Evolutionary conservation across 1,140 invertebrate genomes (phyloP), one percentile per base, ranked within the genome.

Genomic region (Neocloeon triangulifer): DNA sequence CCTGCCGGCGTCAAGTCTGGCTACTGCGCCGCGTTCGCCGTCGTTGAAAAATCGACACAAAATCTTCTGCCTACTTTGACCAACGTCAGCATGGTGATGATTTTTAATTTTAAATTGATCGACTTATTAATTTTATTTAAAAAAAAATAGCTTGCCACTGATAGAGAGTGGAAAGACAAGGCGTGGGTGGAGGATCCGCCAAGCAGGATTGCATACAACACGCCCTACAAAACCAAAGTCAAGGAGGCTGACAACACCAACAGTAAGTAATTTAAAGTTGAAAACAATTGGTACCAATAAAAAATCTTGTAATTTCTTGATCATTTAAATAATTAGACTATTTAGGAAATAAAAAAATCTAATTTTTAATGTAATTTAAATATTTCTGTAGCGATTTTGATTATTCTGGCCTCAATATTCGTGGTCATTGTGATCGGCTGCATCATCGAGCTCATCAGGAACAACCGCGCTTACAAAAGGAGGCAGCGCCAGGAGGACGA

Each of bases 121-220:
- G 5, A 4, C 12, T 18, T 13, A 10, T n/a, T 6, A n/a, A n/a
- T 10, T 32, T 25, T 1, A n/a, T 14, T 6, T n/a, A n/a, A n/a
- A n/a, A n/a, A n/a, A n/a, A n/a, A n/a, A 10, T 14, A 4, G 15
- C 4, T 10, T 6, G 25, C 6, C 7, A 8, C 19, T 9, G 32
- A 19, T 33, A 23, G 5, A 8, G 10, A 19, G 26, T 3, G 15
- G 7, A 33, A 64, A 16, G 73, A 78, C 19, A 70, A 69, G 42
- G 68, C 68, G 0, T 82, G 78, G 77, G 73, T 73, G 2, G 71
- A 74, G 48, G 76, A 81, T 46, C 73, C 75, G 10, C 77, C 77
- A 2, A 67, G 67, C 19, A 61, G 67, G 15, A 61, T 69, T 12
- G 58, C 69, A 0, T 82, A 80, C 46, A 14, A 16, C 19, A 17